phyloP scores from a whole-genome alignment of 2,113 vertebrate species.

The Formicarius rufipectus region DNA sequence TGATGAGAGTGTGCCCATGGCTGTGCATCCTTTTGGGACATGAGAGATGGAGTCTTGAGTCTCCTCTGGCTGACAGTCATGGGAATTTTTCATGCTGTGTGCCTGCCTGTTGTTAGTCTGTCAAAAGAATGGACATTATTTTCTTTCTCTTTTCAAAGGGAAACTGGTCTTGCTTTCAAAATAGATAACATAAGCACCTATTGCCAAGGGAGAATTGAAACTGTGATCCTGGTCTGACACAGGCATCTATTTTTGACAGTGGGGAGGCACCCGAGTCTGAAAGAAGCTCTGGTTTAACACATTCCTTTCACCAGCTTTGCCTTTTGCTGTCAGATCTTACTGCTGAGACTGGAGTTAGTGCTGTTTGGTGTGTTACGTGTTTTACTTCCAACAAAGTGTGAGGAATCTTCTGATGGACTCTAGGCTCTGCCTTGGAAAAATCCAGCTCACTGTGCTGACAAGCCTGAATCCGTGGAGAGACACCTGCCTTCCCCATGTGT shows the following conservation, averaged over 20 bases:
- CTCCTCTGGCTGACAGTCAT: not conserved
- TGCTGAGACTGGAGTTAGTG: not conserved
- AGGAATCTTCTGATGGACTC: not conserved
- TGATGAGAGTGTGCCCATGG: not conserved
- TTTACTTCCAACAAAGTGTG: not conserved
- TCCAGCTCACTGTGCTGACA: not conserved
- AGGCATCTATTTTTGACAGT: conserved; percentile 9
- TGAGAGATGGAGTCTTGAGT: not conserved
- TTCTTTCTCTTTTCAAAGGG: not conserved
- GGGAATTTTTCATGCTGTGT: not conserved
- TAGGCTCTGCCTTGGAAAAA: not conserved
- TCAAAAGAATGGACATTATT: not conserved
- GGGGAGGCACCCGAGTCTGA: not conserved
- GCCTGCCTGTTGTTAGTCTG: not conserved
- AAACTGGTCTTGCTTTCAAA: not conserved
- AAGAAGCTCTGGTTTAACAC: conserved; percentile 20
- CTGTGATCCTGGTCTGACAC: conserved; percentile 19
- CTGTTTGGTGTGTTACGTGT: fast-evolving
- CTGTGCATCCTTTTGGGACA: not conserved
- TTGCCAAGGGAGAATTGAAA: conserved; percentile 9
- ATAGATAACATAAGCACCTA: not conserved
- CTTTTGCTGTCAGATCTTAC: not conserved
- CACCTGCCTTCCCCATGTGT: not conserved
- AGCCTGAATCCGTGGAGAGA: not conserved
- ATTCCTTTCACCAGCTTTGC: conserved; percentile 13